phyloP scores from a whole-genome alignment of 2,888 invertebrate genomes.

The Yponomeuta plumbellus region DNA sequence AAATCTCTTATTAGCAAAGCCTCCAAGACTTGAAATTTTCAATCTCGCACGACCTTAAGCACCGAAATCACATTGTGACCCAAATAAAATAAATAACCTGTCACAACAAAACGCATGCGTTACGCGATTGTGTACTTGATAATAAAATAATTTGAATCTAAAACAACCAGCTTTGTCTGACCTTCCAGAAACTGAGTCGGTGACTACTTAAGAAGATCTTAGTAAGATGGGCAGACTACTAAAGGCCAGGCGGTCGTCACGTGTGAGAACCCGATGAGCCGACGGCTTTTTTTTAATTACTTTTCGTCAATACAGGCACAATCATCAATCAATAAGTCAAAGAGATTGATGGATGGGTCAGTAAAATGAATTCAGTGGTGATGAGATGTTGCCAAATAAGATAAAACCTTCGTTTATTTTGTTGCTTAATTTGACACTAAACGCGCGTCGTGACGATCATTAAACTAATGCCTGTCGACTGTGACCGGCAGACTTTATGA shows the following conservation, averaged over 20 bases:
- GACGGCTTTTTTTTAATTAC: constrained; percentile 64
- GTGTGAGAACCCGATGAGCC: constrained; percentile 43
- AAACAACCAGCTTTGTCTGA: constrained; percentile 36
- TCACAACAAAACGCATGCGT: constrained; percentile 43
- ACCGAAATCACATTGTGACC: constrained; percentile 32
- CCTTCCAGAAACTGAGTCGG: constrained; percentile 23
- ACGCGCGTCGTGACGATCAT: constrained; percentile 33
- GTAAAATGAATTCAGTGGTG: constrained; percentile 63
- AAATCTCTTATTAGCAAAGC: constrained; percentile 12
- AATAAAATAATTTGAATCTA: constrained; percentile 54
- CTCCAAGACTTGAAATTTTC: constrained; percentile 19
- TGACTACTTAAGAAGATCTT: constrained; percentile 26
- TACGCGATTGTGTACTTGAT: constrained; percentile 50
- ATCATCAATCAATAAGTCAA: constrained; percentile 71
- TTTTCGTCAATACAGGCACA: constrained; percentile 55
- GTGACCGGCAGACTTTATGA: not conserved
- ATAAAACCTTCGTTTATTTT: constrained; percentile 31
- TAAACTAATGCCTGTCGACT: constrained; percentile 9
- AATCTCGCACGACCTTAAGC: constrained; percentile 30
- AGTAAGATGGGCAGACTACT: constrained; percentile 28
- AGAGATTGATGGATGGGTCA: constrained; percentile 63
- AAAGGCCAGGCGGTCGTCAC: constrained; percentile 30
- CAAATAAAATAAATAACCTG: constrained; percentile 58
- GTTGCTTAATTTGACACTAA: constrained; percentile 70
- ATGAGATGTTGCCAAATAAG: constrained; percentile 51